These are phyloP conservation scores for Dysdera silvatica DNA, from an alignment of 1,140 invertebrate genomes.

Conservation along the genomic window DNA sequence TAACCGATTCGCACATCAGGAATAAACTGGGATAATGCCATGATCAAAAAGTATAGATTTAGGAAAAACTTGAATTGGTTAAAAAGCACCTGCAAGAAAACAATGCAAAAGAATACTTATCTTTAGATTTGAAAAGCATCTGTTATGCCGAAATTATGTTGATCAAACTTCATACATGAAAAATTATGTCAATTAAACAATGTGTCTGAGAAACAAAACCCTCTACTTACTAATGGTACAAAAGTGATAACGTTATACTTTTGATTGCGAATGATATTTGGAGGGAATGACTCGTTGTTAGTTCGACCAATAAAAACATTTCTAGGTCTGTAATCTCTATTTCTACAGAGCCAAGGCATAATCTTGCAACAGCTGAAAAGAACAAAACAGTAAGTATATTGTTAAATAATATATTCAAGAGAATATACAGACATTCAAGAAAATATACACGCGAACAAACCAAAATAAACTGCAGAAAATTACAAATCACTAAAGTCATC, in stretches of 20 bases:
- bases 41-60: slow-evolving; percentile 95
- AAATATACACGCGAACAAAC: no score
- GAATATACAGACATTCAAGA: no score
- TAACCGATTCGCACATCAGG: slow-evolving; percentile 93
- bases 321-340: slow-evolving; percentile 46
- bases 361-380: slow-evolving; percentile 8
- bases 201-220: background rate
- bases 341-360: slow-evolving; percentile 32
- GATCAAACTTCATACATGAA: background rate
- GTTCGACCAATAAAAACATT: slow-evolving; percentile 48
- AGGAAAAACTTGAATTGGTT: slow-evolving; percentile 99
- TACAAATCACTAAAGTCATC: no score
- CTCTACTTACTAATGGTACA: slow-evolving; percentile 72
- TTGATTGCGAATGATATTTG: slow-evolving; percentile 96
- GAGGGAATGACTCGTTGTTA: slow-evolving; percentile 62
- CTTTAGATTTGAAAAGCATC: slow-evolving; percentile 2
- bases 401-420: background rate
- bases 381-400: background rate
- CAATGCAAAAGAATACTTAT: slow-evolving; percentile 15
- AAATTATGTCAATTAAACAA: no score
- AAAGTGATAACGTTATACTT: slow-evolving; percentile 99
- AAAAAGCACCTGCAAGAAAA: slow-evolving; percentile 67
- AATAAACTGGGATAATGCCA: slow-evolving; percentile 97
- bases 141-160: background rate
- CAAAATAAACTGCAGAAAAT: no score